Conservation (phyloP, 2,113 vertebrate genomes). For the Nestor notabilis region DNA sequence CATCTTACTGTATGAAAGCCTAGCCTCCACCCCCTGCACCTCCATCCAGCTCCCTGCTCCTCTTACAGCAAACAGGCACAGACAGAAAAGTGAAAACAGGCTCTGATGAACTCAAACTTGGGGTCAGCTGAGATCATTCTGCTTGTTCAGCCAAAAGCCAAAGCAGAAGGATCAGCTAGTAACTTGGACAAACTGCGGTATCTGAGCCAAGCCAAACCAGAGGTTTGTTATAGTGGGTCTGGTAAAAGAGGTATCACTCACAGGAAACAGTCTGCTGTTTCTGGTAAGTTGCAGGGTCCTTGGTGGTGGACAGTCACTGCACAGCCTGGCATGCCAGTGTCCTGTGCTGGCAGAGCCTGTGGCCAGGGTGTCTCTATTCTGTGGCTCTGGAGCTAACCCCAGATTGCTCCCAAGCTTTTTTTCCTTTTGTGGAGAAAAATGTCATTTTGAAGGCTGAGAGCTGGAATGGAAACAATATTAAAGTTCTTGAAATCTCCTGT, state of each 20-base stretch:
- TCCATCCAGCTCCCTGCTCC: neutral
- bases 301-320: neutral
- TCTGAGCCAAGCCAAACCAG: neutral
- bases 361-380: neutral
- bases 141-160: neutral
- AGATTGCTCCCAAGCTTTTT: neutral
- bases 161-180: neutral
- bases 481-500: neutral
- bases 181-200: neutral
- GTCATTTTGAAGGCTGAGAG: neutral
- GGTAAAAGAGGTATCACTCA: neutral
- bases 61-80: neutral
- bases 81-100: neutral
- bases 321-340: neutral
- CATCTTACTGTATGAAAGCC: accelerated
- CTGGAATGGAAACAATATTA: neutral
- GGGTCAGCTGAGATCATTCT: neutral
- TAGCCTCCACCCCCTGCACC: no score
- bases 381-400: neutral
- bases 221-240: neutral
- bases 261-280: neutral
- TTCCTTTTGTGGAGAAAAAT: neutral
- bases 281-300: neutral
- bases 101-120: neutral
- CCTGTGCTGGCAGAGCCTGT: neutral